Percentiles rank a stretch among this genome's conserved stretches.
Conservation (phyloP, 2,113 vertebrate species). For the Onychostoma macrolepis region DNA sequence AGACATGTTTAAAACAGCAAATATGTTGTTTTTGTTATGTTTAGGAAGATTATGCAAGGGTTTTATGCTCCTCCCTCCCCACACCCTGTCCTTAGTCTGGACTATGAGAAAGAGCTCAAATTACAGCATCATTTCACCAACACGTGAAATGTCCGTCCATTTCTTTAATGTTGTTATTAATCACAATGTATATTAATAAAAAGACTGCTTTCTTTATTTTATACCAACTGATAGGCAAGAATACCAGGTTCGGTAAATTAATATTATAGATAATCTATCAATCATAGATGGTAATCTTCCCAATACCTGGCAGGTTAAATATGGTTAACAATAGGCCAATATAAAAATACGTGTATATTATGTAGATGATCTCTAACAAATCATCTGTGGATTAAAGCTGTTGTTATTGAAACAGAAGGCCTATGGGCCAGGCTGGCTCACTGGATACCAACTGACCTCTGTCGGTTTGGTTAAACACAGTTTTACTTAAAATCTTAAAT, state of each 20-base stretch:
- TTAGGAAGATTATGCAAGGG: conserved; percentile 61
- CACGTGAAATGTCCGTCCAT: conserved; percentile 50
- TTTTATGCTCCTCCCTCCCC: conserved; percentile 61
- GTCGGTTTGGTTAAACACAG: not conserved
- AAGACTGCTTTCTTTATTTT: not conserved
- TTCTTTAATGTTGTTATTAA: conserved; percentile 55
- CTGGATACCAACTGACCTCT: not conserved
- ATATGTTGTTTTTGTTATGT: conserved; percentile 16
- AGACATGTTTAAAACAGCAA: conserved; percentile 2
- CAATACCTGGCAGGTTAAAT: not conserved
- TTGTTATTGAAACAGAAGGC: conserved; percentile 14
- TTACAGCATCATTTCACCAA: conserved; percentile 63
- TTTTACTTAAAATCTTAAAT: not conserved
- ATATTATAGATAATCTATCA: not conserved
- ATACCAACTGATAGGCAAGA: not conserved
- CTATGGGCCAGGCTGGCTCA: not conserved
- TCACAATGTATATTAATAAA: not conserved
- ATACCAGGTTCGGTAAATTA: not conserved
- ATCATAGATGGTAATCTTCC: not conserved
- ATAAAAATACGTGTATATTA: not conserved
- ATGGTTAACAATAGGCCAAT: not conserved
- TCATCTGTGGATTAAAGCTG: not conserved
- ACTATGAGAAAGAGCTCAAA: conserved; percentile 52
- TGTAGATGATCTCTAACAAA: not conserved
- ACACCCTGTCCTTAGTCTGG: conserved; percentile 33